These are phyloP conservation scores for Trachelipus rathkii DNA, from an alignment of 1,140 invertebrate species.

Conservation along the genomic window DNA sequence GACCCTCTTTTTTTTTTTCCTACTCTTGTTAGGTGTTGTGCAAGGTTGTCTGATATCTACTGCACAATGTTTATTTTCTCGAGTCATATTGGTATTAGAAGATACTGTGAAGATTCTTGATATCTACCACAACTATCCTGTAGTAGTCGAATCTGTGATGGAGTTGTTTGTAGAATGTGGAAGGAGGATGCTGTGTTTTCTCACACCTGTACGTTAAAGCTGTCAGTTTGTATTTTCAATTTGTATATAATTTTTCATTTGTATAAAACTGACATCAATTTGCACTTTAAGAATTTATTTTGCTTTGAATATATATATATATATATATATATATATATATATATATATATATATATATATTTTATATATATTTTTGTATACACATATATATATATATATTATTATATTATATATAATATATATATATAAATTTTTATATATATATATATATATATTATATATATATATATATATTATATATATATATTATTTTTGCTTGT, in stretches of 20 bases:
- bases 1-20: no score
- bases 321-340: no score
- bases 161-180: constrained; percentile 70
- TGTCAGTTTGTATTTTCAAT: background rate
- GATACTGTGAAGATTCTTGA: constrained; percentile 40
- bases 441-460: no score
- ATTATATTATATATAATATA: no score
- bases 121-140: constrained; percentile 74
- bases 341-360: no score
- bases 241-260: background rate
- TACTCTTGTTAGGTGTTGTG: constrained; percentile 54
- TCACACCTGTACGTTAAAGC: constrained; percentile 54
- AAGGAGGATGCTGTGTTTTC: constrained; percentile 63
- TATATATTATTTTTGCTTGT: no score
- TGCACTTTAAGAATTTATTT: background rate
- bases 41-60: constrained; percentile 59
- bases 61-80: constrained; percentile 47
- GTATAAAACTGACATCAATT: background rate
- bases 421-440: no score
- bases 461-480: no score
- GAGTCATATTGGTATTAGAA: constrained; percentile 28
- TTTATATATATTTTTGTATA: no score
- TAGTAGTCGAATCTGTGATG: constrained; percentile 71
- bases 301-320: background rate
- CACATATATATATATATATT: no score